Base-by-base conservation (phyloP, 2,888 invertebrate species). In the Acanthosepion pharaonis region DNA sequence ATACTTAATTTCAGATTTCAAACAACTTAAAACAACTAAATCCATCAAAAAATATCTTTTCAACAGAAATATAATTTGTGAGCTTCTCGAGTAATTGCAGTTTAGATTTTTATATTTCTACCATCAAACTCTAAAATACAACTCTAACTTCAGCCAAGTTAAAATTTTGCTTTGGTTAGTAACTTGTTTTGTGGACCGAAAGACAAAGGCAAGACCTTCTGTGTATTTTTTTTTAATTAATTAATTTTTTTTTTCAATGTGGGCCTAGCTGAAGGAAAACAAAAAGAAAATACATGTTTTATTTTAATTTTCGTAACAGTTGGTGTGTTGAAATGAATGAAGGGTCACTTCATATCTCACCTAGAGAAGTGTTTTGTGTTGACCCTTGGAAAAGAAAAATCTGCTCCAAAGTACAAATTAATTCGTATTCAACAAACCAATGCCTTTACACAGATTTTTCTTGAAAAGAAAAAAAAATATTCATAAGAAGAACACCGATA, bases 261-360 rank as follows among this genome's bases (percentile, higher is more conserved):
- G 78, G 78, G 78, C n/a, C 78, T 18, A 0, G 23, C 23, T 59
- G 3, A 59, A 78, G 78, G 33, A 78, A 11, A 78, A 15, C 9
- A 78, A 9, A n/a, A 33, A 11, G n/a, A n/a, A n/a, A 78, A n/a
- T n/a, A 78, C 78, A 78, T 78, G 20, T 51, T 59, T 59, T 59
- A 59, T 59, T 78, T 78, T 33, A 78, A n/a, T 78, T 78, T 78
- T 78, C n/a, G 78, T 78, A 78, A 78, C 78, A 78, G 78, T 78
- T 78, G 78, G 78, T n/a, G 78, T 15, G 78, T 78, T 78, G 5
- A 78, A 78, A 4, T 78, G 78, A 78, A 78, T 78, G 78, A 78
- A 78, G 78, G 78, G 78, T 78, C n/a, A 78, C 78, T 78, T 78
- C 78, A 78, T 78, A 78, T 78, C 78, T n/a, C 78, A 78, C 33